These are phyloP conservation scores for Gymnothorax reevesii DNA, from an alignment of 2,797 vertebrate genomes.

Conservation along the genomic window DNA sequence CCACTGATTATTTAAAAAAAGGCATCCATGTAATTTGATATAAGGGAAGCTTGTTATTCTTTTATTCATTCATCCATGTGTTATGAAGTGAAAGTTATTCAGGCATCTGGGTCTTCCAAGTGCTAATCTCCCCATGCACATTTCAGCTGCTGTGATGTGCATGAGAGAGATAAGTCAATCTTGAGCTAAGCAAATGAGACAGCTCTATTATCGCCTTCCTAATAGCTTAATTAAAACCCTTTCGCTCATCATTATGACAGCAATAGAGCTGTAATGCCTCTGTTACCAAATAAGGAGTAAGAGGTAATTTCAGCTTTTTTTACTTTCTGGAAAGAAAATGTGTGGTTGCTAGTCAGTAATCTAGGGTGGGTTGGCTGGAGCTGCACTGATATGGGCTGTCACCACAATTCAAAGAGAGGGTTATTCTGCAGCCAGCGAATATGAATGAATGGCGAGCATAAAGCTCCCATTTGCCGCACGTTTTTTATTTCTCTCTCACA, in stretches of 20 bases:
- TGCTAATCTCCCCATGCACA: constrained; percentile 99
- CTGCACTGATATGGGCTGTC: constrained; percentile 97
- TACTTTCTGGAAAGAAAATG: constrained; percentile 99
- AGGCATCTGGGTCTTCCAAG: constrained; percentile 96
- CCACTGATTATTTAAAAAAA: constrained; percentile 98
- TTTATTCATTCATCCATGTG: constrained; percentile 95
- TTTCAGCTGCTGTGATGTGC: constrained; percentile 92
- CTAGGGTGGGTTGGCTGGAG: constrained; percentile 98
- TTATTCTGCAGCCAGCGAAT: constrained; percentile 99
- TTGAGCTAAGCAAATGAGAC: constrained; percentile 99
- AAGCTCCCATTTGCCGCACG: constrained; percentile 99
- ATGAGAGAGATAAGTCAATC: constrained; percentile 98
- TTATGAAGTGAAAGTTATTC: constrained; percentile 93
- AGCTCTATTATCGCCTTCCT: constrained; percentile 99
- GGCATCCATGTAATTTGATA: constrained; percentile 99
- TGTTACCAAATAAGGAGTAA: constrained; percentile 99
- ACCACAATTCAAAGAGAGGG: constrained; percentile 99
- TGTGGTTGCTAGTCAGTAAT: constrained; percentile 99
- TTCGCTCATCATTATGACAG: constrained; percentile 99
- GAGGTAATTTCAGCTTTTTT: constrained; percentile 85
- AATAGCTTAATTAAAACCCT: constrained; percentile 99
- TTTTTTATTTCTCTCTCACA: constrained; percentile 99
- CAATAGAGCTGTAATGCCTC: constrained; percentile 99
- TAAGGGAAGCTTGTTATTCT: constrained; percentile 95
- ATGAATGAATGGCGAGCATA: constrained; percentile 99